phyloP scores from a whole-genome alignment of 2,113 vertebrate genomes.

The Tupaia tana region DNA sequence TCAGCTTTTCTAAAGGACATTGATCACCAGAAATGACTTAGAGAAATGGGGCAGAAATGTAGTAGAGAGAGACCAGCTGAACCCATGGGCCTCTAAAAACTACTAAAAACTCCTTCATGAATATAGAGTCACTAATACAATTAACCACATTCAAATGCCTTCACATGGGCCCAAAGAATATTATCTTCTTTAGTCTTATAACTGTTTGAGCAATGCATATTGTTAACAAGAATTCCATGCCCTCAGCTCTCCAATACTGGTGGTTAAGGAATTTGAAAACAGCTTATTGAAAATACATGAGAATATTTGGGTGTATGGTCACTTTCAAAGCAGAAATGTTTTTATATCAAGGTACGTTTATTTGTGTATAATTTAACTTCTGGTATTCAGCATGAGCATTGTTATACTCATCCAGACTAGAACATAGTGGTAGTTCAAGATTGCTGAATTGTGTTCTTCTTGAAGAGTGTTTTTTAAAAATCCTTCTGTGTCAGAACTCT shows the following conservation, averaged over 20 bases:
- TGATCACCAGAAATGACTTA: not conserved
- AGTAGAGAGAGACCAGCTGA: not conserved
- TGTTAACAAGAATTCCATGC: slow-evolving; percentile 60
- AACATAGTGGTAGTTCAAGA: not conserved
- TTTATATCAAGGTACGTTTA: not conserved
- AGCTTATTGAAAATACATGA: not conserved
- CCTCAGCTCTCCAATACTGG: not conserved
- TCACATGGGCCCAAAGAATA: not conserved
- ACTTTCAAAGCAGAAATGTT: not conserved
- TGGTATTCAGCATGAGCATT: not conserved
- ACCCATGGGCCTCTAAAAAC: not conserved
- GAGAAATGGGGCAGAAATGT: not conserved
- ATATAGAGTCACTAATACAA: not conserved
- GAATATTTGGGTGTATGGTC: not conserved
- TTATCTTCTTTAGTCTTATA: not conserved
- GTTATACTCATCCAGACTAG: not conserved
- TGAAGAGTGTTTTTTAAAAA: not conserved
- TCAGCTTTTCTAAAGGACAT: not conserved
- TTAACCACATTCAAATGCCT: not conserved
- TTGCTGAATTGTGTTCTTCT: not conserved
- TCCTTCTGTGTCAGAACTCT: not conserved
- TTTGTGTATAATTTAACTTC: not conserved
- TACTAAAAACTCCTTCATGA: not conserved
- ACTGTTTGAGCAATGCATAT: slow-evolving; percentile 12
- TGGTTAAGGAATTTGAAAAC: slow-evolving; percentile 56